Percentiles rank a stretch among this genome's conserved stretches.
These are phyloP conservation scores for Acropternis orthonyx DNA, from an alignment of 2,797 vertebrate genomes.

Conservation along the genomic window DNA sequence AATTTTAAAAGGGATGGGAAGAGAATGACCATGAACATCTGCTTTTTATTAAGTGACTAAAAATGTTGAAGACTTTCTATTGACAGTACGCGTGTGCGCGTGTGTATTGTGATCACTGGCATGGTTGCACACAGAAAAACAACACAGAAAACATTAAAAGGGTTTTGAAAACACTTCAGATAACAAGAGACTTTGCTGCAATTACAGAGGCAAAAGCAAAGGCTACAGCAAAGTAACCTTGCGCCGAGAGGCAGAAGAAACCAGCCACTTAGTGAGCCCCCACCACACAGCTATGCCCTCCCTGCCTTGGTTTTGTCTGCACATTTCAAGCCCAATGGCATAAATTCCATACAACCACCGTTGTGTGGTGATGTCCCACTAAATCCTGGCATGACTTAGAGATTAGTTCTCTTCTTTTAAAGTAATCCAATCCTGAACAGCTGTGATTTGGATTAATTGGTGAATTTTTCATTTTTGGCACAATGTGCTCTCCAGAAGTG, in stretches of 20 bases:
- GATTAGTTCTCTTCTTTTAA: background rate
- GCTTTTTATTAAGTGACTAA: background rate
- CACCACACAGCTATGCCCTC: background rate
- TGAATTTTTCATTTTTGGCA: slow-evolving; percentile 18
- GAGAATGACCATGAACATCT: background rate
- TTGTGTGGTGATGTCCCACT: background rate
- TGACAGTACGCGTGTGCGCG: accelerated
- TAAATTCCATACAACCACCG: background rate
- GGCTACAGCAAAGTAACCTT: background rate
- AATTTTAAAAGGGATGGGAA: background rate
- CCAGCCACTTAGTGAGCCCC: background rate
- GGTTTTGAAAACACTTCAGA: background rate
- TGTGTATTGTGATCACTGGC: background rate
- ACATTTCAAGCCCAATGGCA: background rate
- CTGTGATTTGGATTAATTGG: slow-evolving; percentile 22
- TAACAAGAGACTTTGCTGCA: background rate
- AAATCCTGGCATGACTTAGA: background rate
- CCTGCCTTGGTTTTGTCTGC: background rate
- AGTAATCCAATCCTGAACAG: background rate
- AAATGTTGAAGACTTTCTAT: background rate
- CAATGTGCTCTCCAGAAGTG: background rate
- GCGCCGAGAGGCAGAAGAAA: background rate
- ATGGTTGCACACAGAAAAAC: background rate
- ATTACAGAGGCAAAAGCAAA: background rate
- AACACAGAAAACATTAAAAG: background rate